phyloP scores from a whole-genome alignment of 2,113 vertebrate genomes.

The Rhadina sibilatrix region DNA sequence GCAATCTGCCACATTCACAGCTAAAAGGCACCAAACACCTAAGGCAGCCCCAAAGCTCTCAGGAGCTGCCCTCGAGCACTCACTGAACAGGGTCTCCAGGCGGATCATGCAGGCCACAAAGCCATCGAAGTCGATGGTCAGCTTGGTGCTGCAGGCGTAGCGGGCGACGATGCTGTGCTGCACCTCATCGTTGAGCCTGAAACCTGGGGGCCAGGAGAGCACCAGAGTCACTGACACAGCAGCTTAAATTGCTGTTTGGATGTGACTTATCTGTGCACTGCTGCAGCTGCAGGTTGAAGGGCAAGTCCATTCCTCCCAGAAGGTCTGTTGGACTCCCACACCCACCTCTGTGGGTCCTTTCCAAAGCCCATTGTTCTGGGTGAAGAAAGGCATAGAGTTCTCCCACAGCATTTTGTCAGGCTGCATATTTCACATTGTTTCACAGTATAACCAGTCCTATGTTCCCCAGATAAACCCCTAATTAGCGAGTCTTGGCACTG shows the following conservation, averaged over 20 bases:
- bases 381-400: slow-evolving; percentile 3
- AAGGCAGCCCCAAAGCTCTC: neutral
- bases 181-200: slow-evolving; percentile 80
- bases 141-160: slow-evolving; percentile 67
- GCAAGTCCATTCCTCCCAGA: neutral
- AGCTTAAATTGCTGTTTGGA: neutral
- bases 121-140: slow-evolving; percentile 84
- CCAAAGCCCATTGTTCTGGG: neutral
- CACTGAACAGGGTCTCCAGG: slow-evolving; percentile 89
- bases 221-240: neutral
- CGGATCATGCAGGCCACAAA: slow-evolving; percentile 84
- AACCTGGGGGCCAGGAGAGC: slow-evolving; percentile 71
- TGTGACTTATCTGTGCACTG: neutral
- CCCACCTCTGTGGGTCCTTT: neutral
- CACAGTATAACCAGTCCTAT: neutral
- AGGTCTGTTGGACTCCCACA: neutral
- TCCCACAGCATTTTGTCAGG: neutral
- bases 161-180: slow-evolving; percentile 79
- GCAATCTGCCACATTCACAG: neutral
- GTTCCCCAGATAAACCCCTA: slow-evolving; percentile 47
- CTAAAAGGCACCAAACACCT: neutral
- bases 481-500: neutral
- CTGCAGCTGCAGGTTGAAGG: neutral
- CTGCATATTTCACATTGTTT: slow-evolving; percentile 30
- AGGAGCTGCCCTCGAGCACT: slow-evolving; percentile 36